Evolutionary conservation across 2,113 vertebrate genomes (phyloP).

Genomic region (Callaeas wilsoni): DNA sequence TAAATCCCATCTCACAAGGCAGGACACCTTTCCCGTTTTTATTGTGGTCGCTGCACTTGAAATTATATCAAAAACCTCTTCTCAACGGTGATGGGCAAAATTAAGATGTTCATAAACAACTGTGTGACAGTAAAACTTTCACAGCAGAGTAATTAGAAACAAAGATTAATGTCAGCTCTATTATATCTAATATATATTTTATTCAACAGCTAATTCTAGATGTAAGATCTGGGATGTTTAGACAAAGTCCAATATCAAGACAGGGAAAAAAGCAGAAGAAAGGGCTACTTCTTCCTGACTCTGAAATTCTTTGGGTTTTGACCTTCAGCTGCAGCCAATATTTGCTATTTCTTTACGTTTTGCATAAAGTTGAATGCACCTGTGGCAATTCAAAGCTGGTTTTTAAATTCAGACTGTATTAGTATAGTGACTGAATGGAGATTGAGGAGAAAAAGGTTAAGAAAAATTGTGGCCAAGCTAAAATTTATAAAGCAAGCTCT

Average conservation of each 20-base stretch:
- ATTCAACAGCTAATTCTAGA: background rate
- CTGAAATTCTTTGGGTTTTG: constrained; percentile 1
- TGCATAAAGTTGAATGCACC: constrained; percentile 49
- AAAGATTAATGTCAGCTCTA: background rate
- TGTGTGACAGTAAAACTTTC: background rate
- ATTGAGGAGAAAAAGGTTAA: constrained; percentile 70
- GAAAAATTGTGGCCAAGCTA: constrained; percentile 76
- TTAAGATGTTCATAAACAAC: background rate
- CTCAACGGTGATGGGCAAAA: background rate
- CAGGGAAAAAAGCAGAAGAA: background rate
- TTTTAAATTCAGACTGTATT: constrained; percentile 40
- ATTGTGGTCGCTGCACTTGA: background rate
- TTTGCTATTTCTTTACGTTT: constrained; percentile 6
- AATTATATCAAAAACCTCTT: background rate
- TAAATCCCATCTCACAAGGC: background rate
- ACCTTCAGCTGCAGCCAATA: constrained; percentile 46
- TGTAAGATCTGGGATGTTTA: background rate
- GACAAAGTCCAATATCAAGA: background rate
- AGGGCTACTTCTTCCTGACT: background rate
- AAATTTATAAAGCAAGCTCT: constrained; percentile 85
- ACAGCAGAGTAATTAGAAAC: background rate
- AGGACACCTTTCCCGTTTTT: background rate
- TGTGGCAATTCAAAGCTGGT: constrained; percentile 40
- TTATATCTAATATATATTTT: background rate
- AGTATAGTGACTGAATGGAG: constrained; percentile 57